These are phyloP conservation scores for Dunckerocampus dactyliophorus DNA, from an alignment of 2,113 vertebrate species.

Conservation along the genomic window DNA sequence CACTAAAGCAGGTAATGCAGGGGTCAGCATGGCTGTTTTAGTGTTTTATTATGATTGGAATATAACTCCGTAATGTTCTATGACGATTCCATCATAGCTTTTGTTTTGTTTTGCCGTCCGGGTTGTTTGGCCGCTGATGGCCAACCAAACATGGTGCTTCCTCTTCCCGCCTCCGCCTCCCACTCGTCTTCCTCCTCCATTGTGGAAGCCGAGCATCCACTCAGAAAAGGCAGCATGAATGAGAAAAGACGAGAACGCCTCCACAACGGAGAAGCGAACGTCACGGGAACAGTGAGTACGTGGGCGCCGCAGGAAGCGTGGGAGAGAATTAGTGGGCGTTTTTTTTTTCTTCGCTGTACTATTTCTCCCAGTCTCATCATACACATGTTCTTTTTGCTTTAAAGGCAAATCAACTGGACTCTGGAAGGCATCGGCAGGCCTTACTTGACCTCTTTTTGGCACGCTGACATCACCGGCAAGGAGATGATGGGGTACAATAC, in stretches of 20 bases:
- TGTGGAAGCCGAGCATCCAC: conserved; percentile 35
- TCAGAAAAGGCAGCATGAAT: conserved; percentile 42
- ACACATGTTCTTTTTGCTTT: conserved; percentile 4
- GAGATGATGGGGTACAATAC: background rate
- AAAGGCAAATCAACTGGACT: background rate
- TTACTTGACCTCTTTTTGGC: no score
- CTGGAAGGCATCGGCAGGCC: no score
- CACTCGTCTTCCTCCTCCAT: conserved; percentile 17
- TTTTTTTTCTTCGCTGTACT: background rate
- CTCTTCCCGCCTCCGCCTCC: conserved; percentile 31
- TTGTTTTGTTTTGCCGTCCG: no score
- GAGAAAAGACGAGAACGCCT: conserved; percentile 59
- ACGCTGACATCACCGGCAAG: no score
- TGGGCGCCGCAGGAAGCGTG: conserved; percentile 58
- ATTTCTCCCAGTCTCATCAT: background rate
- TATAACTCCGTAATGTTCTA: no score
- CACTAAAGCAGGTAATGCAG: no score
- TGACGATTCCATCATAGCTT: background rate
- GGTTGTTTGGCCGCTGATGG: background rate
- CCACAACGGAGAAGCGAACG: conserved; percentile 58
- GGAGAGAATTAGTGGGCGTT: conserved; percentile 30
- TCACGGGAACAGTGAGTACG: conserved; percentile 67
- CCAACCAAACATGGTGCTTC: conserved; percentile 63
- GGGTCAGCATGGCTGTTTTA: no score
- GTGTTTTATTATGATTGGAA: no score